These are phyloP conservation scores for Columba janthina DNA, from an alignment of 2,113 vertebrate species.

Conservation along the genomic window DNA sequence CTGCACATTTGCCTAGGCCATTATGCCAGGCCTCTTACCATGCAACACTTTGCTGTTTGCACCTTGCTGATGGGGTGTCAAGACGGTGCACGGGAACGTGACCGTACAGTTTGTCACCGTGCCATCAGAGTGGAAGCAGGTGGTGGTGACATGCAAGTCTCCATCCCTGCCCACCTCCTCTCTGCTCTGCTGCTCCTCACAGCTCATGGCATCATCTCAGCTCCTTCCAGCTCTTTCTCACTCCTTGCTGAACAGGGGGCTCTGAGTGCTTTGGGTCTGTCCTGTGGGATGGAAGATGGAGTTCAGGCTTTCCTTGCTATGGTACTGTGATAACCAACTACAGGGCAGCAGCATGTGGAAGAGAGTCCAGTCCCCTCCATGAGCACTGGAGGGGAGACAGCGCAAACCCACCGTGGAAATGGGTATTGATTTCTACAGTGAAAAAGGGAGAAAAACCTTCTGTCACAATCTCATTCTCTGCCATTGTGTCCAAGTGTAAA, in stretches of 20 bases:
- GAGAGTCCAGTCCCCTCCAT: accelerated
- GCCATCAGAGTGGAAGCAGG: not conserved
- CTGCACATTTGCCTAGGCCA: not conserved
- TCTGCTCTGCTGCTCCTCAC: not conserved
- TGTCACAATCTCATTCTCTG: not conserved
- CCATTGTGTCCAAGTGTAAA: not conserved
- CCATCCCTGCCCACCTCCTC: not conserved
- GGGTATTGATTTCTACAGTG: not conserved
- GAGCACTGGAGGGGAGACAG: not conserved
- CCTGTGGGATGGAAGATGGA: accelerated
- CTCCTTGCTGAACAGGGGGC: not conserved
- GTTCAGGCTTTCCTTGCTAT: not conserved
- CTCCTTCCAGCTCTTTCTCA: not conserved
- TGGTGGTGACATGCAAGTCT: not conserved
- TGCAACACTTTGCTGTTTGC: slow-evolving; percentile 14
- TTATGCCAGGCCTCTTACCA: not conserved
- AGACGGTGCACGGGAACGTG: not conserved
- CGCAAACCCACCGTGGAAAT: not conserved
- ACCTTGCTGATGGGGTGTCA: slow-evolving; percentile 47
- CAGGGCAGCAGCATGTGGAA: accelerated
- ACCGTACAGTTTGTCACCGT: accelerated
- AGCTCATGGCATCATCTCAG: not conserved
- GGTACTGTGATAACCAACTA: accelerated
- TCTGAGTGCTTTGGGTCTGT: not conserved
- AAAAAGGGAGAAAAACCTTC: not conserved